Conservation (phyloP, 2,113 vertebrate species). For the Pontoporia blainvillei region DNA sequence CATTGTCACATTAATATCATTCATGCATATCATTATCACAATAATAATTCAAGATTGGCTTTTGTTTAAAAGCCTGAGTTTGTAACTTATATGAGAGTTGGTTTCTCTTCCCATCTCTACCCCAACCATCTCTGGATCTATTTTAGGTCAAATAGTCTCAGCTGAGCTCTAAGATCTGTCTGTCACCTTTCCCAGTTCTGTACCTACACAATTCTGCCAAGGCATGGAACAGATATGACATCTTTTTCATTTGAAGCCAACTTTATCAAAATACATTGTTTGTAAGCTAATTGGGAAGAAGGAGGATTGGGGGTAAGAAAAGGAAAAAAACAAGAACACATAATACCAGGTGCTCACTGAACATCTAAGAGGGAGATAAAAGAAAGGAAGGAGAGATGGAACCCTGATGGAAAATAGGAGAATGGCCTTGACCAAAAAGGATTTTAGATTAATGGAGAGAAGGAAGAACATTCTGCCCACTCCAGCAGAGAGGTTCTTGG, state of each 20-base stretch:
- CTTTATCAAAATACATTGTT: conserved; percentile 5
- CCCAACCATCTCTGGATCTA: neutral
- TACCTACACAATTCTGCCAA: neutral
- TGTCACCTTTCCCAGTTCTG: neutral
- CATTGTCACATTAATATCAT: too few species aligned
- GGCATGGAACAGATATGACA: neutral
- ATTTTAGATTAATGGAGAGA: neutral
- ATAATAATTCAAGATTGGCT: neutral
- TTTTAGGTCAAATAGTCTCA: neutral
- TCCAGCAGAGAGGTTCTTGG: neutral
- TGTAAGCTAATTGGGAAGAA: neutral
- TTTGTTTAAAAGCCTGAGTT: neutral
- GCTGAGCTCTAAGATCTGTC: neutral
- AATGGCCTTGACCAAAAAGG: neutral
- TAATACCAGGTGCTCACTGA: neutral
- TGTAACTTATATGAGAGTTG: neutral
- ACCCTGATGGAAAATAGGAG: neutral
- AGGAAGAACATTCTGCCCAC: neutral
- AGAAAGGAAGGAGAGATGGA: neutral
- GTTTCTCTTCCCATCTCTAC: neutral
- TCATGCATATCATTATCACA: too few species aligned
- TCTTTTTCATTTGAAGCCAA: conserved; percentile 25
- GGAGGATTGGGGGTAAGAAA: neutral
- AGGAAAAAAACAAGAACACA: neutral
- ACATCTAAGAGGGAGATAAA: neutral